These are phyloP conservation scores for Pitangus sulphuratus DNA, from an alignment of 2,797 vertebrate species.

Conservation along the genomic window DNA sequence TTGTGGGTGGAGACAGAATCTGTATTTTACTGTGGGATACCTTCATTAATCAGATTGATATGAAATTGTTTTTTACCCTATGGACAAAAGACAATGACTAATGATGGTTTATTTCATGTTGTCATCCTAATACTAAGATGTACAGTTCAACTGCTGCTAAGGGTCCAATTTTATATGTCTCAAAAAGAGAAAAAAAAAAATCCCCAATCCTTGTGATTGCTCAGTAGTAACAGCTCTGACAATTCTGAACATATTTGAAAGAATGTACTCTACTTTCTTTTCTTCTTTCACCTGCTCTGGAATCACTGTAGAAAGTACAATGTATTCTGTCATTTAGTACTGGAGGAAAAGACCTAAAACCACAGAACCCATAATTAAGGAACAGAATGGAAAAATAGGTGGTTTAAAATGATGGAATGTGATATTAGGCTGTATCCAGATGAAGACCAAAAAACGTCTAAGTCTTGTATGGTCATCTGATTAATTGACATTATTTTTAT, in stretches of 20 bases:
- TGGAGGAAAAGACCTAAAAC: background rate
- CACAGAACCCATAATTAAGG: background rate
- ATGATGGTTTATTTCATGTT: background rate
- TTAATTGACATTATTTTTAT: background rate
- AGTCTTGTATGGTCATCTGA: background rate
- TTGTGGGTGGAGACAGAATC: background rate
- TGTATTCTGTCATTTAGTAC: background rate
- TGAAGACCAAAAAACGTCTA: background rate
- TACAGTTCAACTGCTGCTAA: background rate
- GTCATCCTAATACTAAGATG: background rate
- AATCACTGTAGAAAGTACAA: background rate
- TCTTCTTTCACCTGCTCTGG: background rate
- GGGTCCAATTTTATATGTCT: background rate
- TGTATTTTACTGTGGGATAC: background rate
- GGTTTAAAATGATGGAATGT: background rate
- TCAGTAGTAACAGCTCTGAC: background rate
- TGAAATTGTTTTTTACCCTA: background rate
- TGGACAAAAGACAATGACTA: background rate
- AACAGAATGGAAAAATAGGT: background rate
- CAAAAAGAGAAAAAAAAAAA: background rate
- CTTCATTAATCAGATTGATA: background rate
- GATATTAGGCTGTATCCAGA: background rate
- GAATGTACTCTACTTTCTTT: background rate
- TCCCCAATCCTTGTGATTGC: fast-evolving
- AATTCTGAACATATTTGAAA: background rate